Conservation (phyloP, 2,888 invertebrate species). For the Sarcophaga caerulescens region DNA sequence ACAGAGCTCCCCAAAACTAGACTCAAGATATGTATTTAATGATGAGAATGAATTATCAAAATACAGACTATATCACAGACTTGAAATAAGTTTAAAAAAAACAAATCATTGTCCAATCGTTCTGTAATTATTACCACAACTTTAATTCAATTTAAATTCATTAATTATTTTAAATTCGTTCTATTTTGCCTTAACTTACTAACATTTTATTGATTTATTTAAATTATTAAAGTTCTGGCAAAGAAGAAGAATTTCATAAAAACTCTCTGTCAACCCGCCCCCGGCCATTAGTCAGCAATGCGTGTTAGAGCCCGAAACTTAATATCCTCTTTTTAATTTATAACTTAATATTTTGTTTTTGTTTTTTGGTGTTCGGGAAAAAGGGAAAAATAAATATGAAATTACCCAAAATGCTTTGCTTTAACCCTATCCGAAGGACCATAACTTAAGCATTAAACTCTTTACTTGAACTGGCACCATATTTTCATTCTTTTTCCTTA, state of each 20-base stretch:
- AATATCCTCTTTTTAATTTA: conserved; percentile 40
- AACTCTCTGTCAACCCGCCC: neutral
- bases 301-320: neutral
- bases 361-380: neutral
- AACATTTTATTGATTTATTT: conserved; percentile 31
- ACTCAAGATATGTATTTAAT: no score
- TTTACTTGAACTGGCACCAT: neutral
- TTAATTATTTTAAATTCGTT: no score
- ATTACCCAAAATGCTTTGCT: conserved; percentile 10
- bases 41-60: no score
- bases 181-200: neutral
- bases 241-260: neutral
- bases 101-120: no score
- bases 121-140: no score
- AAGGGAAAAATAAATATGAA: neutral
- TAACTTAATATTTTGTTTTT: conserved; percentile 48
- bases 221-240: conserved; percentile 22
- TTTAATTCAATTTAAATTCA: no score
- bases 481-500: conserved; percentile 14
- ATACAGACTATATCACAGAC: no score
- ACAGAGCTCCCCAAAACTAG: no score
- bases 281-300: neutral
- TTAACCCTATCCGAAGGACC: neutral
- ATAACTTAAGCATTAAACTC: neutral
- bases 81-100: no score